Percentiles rank a stretch among this genome's conserved stretches.
Evolutionary conservation across 2,113 vertebrate genomes (phyloP).

Genomic region (Anolis carolinensis): DNA sequence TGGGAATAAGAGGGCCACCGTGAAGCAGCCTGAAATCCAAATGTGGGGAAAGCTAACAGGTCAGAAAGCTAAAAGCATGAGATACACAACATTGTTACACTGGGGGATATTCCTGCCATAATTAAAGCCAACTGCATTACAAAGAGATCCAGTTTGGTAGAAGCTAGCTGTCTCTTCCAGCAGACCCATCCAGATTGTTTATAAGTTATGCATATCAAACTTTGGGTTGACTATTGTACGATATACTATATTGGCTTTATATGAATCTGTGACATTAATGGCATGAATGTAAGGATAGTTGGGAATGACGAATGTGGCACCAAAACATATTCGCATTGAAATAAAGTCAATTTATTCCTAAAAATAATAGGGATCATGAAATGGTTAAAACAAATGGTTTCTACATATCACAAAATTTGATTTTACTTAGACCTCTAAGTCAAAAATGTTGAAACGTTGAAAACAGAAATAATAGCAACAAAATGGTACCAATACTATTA

Average conservation of each 20-base stretch:
- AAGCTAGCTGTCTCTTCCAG: background rate
- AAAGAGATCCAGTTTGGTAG: background rate
- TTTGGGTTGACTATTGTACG: no score
- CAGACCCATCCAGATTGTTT: no score
- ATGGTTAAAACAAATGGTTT: background rate
- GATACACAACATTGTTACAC: background rate
- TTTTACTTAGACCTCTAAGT: slow-evolving; percentile 12
- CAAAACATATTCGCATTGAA: background rate
- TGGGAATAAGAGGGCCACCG: background rate
- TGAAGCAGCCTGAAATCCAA: background rate
- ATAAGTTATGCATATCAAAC: no score
- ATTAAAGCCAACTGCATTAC: background rate
- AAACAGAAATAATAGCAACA: background rate
- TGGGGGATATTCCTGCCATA: background rate
- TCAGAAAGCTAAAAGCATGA: background rate
- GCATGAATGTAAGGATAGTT: background rate
- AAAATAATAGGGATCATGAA: background rate
- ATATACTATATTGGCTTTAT: no score
- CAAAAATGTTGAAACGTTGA: background rate
- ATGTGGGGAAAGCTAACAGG: background rate
- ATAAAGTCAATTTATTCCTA: background rate
- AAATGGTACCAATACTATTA: background rate
- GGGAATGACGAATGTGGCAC: background rate
- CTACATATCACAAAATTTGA: background rate
- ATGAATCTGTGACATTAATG: background rate